Evolutionary conservation across 2,113 vertebrate genomes (phyloP), one percentile per base, ranked within the genome.

Genomic region (Eurypyga helias): DNA sequence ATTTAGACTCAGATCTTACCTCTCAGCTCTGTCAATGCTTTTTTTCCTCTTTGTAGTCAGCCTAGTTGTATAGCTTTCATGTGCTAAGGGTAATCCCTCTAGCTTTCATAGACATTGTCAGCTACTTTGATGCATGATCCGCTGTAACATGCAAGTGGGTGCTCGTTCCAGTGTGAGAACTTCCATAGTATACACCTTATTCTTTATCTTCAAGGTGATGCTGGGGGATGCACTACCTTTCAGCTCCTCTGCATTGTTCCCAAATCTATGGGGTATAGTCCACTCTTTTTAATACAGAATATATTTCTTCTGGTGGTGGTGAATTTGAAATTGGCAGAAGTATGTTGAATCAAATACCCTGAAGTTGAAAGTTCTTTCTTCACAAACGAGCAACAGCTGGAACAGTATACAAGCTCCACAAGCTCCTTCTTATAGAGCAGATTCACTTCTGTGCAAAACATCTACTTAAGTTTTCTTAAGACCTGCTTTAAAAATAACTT

Each of bases 91-190:
- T 95, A 93, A 96, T 95, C 88, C 83, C 60, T 95, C 33, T 52
- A 92, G 80, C 38, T 95, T 97, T 95, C 81, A 83, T 57, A 83
- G 77, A 36, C 65, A 41, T 93, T 97, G 94, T 91, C 95, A 96
- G 48, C 60, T 89, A 71, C 89, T 96, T 96, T 97, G 93, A 90
- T 96, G 87, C 71, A 54, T 86, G 85, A 93, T 94, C 84, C 81
- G 34, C 65, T 90, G 2, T 28, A 91, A 67, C 20, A 54, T 66
- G 46, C 45, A 81, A 83, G 72, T 38, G 24, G n/a, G 31, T 60
- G 54, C 48, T 93, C 60, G 78, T 89, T 95, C 62, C 66, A 81
- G 62, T 69, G 51, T 46, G 61, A 84, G 76, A 83, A 92, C n/a
- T 90, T 70, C 28, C 45, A 26, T 1, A 61, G 16, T 14, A 49